Base-by-base conservation (phyloP, 2,797 vertebrate species). In the Eurystomus glaucurus region DNA sequence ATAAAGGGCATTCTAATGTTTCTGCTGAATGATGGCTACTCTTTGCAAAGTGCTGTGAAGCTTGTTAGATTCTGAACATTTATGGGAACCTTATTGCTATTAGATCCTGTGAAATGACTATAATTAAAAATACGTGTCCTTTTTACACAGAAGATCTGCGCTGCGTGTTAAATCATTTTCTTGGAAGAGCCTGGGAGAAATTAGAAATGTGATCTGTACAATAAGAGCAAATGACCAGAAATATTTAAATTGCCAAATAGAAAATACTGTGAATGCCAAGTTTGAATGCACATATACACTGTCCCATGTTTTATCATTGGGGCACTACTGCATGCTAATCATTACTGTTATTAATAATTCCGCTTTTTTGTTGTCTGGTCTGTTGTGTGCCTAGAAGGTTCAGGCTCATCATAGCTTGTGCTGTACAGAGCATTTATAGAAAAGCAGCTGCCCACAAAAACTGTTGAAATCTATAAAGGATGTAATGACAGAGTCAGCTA, bases 11-110 rank as follows among this genome's bases (percentile, higher is more conserved):
- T 74, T 96, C 77, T 71, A 94, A 92, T 81, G 91, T 95, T 93
- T 94, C 92, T 92, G 66, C 80, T 76, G 92, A 94, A 92, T 68
- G 89, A 94, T 91, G 85, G 71, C 61, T 89, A 45, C 88, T 66
- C 83, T 88, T 93, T 92, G 85, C 77, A 85, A 88, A 97, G 91
- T 71, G 89, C 92, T 90, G 41, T 86, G 84, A 80, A 85, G 92
- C 94, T 92, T 88, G 95, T 96, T 97, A 95, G 68, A 76, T 95
- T 91, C 74, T 57, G 92, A 91, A 77, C 94, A 18, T 92, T 97
- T 97, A 94, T 85, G 65, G 54, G 78, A 90, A 72, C 75, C 88
- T 97, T 94, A 77, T 76, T 91, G 93, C 87, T 89, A 65, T 97
- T 91, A 84, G 78, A 95, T 95, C 55, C 76, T 65, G 46, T 65